phyloP scores from a whole-genome alignment of 2,888 invertebrate genomes.

The Elegia similella region DNA sequence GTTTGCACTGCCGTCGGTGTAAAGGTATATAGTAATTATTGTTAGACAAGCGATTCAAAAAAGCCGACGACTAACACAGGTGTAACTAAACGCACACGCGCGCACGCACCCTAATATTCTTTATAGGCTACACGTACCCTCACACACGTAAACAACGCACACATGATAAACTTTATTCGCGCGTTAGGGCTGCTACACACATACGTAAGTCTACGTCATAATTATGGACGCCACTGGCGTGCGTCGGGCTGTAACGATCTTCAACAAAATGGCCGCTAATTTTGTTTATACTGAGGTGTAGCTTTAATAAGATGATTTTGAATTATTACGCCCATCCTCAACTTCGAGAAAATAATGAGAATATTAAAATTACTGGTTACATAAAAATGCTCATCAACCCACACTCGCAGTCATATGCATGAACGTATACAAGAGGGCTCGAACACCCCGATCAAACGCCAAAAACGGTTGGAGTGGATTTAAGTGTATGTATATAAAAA shows the following conservation, averaged over 20 bases:
- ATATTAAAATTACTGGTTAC: conserved; percentile 34
- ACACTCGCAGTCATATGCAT: conserved; percentile 34
- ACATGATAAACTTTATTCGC: conserved; percentile 49
- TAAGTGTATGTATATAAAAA: too few relatives aligned
- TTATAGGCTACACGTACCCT: conserved; percentile 31
- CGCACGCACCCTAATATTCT: conserved; percentile 26
- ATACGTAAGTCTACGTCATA: conserved; percentile 60
- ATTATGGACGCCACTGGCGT: conserved; percentile 77
- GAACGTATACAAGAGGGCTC: too few relatives aligned
- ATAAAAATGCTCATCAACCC: conserved; percentile 42
- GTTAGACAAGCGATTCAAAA: conserved; percentile 69
- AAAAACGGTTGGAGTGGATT: too few relatives aligned
- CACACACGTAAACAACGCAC: conserved; percentile 33
- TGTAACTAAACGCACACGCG: conserved; percentile 26
- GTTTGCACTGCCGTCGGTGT: conserved; percentile 58
- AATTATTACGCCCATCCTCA: conserved; percentile 37
- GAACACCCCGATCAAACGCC: too few relatives aligned
- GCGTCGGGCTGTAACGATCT: conserved; percentile 78
- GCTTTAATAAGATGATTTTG: conserved; percentile 56
- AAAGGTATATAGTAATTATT: conserved; percentile 79
- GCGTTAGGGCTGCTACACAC: conserved; percentile 49
- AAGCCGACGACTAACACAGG: conserved; percentile 65
- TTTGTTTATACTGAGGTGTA: conserved; percentile 64
- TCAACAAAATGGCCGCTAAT: conserved; percentile 78
- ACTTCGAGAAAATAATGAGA: conserved; percentile 20